Base-by-base conservation (phyloP, 2,797 vertebrate species). In the Vireo griseus region DNA sequence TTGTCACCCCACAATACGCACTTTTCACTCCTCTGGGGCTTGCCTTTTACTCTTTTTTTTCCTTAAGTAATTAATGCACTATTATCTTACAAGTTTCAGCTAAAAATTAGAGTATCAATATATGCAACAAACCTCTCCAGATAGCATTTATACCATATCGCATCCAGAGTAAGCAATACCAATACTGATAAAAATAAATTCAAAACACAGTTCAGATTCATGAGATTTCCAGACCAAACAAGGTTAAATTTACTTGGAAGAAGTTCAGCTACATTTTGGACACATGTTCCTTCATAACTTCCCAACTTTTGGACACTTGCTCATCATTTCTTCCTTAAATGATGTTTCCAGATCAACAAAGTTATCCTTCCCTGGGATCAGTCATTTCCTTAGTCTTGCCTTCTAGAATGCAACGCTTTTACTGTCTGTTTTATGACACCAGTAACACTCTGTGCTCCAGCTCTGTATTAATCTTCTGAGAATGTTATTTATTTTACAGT, bases 401-500 rank as follows among this genome's bases (percentile, higher is more conserved):
- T 86, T 91, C 89, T 73, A 97, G 89, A 95, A 90, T 29, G 33
- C 35, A 96, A 78, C 66, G 21, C 76, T 76, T 95, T 96, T 96
- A 84, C 76, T 95, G 89, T 96, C 94, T 93, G 44, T 93, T 97
- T 96, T 94, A 93, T 90, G 91, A 96, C 93, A 95, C 79, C 80
- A 97, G 86, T 93, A 95, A 96, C 47, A 82, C 79, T 88, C 94
- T 79, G 59, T 67, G 66, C 59, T 94, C 78, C 77, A 93, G 67
- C 55, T 88, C 90, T 57, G 42, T 73, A 95, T 92, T 94, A 96
- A 93, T 88, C 90, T 96, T 96, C 80, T 48, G 72, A 95, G 88
- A 96, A 95, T 77, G 57, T 68, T 95, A 95, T 95, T 96, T 92
- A 87, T 91, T 92, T 89, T 92, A 86, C 58, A 86, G 47, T 86